phyloP scores from a whole-genome alignment of 2,113 vertebrate species.

The Pseudorhombus dupliciocellatus region DNA sequence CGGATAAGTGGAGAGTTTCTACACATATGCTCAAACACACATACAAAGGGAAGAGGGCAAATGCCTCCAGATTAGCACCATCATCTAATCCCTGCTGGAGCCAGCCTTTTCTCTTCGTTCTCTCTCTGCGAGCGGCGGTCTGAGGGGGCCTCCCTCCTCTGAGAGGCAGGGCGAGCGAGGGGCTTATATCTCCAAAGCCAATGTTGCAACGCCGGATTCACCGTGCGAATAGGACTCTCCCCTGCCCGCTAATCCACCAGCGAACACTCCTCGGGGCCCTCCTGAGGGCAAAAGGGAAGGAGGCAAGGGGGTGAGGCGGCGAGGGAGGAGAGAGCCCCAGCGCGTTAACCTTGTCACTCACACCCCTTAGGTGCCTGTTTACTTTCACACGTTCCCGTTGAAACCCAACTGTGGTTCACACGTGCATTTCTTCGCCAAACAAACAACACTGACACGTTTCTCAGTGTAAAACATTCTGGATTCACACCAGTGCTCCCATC shows the following conservation, averaged over 20 bases:
- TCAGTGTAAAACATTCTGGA: constrained; percentile 12
- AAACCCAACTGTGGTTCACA: constrained; percentile 29
- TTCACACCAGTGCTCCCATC: constrained; percentile 6
- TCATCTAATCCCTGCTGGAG: constrained; percentile 81
- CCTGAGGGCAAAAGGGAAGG: constrained; percentile 63
- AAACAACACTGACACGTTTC: not conserved
- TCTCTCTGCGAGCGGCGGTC: constrained; percentile 78
- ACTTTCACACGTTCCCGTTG: constrained; percentile 52
- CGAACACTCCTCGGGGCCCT: constrained; percentile 66
- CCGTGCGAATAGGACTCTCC: constrained; percentile 57
- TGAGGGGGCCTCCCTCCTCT: constrained; percentile 76
- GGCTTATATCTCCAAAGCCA: constrained; percentile 78
- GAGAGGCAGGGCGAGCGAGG: constrained; percentile 57
- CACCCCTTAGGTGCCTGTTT: constrained; percentile 63
- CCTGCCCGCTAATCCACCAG: constrained; percentile 74
- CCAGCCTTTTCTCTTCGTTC: constrained; percentile 53
- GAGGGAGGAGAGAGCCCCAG: constrained; percentile 43
- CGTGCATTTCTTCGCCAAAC: constrained; percentile 30
- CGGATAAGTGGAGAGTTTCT: constrained; percentile 26
- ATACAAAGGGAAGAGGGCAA: constrained; percentile 70
- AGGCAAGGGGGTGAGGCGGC: constrained; percentile 52
- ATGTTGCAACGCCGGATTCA: constrained; percentile 69
- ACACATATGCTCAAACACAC: constrained; percentile 26
- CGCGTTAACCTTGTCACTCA: constrained; percentile 73
- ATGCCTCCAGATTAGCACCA: constrained; percentile 84